Evolutionary conservation across 2,113 vertebrate species (phyloP).

Genomic region (Stegostoma tigrinum): DNA sequence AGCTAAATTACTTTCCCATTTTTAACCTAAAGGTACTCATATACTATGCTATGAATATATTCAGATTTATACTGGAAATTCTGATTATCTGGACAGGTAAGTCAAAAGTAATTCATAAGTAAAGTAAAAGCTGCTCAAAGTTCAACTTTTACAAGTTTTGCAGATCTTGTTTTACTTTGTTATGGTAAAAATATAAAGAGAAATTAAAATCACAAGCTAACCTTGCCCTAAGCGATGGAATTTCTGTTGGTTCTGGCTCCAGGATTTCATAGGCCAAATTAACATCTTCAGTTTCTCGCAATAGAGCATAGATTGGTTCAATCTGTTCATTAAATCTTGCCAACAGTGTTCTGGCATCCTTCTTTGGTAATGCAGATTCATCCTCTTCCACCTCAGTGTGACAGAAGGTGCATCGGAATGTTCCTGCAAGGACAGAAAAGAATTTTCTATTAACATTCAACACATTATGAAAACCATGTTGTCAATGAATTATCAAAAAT

Average conservation of each 20-base stretch:
- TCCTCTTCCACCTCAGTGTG: constrained; percentile 95
- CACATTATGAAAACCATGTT: not conserved
- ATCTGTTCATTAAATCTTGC: constrained; percentile 98
- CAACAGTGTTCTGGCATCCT: constrained; percentile 87
- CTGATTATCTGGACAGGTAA: not conserved
- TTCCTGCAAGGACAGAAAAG: constrained; percentile 57
- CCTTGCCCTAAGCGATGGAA: constrained; percentile 91
- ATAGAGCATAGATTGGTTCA: constrained; percentile 86
- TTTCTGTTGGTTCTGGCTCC: constrained; percentile 90
- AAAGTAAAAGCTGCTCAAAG: not conserved
- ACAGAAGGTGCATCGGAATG: constrained; percentile 93
- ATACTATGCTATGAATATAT: not conserved
- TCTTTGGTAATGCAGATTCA: constrained; percentile 83
- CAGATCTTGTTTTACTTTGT: not conserved
- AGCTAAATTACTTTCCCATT: not conserved
- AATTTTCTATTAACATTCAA: constrained; percentile 7
- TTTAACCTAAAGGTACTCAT: not conserved
- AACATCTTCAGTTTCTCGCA: constrained; percentile 87
- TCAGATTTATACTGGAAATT: not conserved
- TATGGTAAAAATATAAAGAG: not conserved
- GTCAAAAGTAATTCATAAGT: not conserved
- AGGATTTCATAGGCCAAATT: constrained; percentile 88
- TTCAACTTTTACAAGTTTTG: not conserved
- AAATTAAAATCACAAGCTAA: constrained; percentile 46
- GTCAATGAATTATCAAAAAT: not conserved